phyloP scores from a whole-genome alignment of 2,888 invertebrate genomes.

The Synanthedon myopaeformis region DNA sequence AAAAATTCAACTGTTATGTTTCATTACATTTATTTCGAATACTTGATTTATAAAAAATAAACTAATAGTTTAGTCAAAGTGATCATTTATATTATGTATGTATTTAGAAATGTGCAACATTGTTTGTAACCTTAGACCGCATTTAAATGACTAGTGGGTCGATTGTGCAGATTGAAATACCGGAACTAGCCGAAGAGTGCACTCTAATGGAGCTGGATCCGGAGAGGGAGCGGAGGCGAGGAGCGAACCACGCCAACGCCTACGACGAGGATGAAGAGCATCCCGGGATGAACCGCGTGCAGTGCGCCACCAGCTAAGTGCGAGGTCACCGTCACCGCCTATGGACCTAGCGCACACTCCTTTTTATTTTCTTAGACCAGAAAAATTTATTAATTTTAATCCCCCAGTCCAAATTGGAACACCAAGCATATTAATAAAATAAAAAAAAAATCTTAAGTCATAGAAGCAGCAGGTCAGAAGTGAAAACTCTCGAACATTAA shows the following conservation, averaged over 20 bases:
- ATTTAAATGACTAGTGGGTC: too few species aligned
- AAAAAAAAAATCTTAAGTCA: background rate
- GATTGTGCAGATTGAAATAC: slow-evolving; percentile 63
- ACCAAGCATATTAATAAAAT: too few species aligned
- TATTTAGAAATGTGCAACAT: too few species aligned
- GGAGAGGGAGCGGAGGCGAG: slow-evolving; percentile 77
- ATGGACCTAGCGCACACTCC: background rate
- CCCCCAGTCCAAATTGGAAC: background rate
- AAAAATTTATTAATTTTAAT: background rate
- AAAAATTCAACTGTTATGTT: too few species aligned
- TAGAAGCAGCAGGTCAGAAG: too few species aligned
- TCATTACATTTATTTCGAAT: too few species aligned
- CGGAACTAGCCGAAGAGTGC: slow-evolving; percentile 83
- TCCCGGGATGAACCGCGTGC: slow-evolving; percentile 78
- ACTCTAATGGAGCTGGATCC: slow-evolving; percentile 82
- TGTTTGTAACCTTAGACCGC: too few species aligned
- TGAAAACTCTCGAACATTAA: too few species aligned
- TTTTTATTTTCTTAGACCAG: background rate
- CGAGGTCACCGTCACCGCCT: background rate
- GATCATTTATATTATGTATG: too few species aligned
- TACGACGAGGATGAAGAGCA: slow-evolving; percentile 84
- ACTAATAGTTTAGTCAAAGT: too few species aligned
- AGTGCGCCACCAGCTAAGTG: slow-evolving; percentile 81
- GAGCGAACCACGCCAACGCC: slow-evolving; percentile 63
- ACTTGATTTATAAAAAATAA: too few species aligned